phyloP scores from a whole-genome alignment of 2,888 invertebrate genomes.

The Drosophila pegasa region DNA sequence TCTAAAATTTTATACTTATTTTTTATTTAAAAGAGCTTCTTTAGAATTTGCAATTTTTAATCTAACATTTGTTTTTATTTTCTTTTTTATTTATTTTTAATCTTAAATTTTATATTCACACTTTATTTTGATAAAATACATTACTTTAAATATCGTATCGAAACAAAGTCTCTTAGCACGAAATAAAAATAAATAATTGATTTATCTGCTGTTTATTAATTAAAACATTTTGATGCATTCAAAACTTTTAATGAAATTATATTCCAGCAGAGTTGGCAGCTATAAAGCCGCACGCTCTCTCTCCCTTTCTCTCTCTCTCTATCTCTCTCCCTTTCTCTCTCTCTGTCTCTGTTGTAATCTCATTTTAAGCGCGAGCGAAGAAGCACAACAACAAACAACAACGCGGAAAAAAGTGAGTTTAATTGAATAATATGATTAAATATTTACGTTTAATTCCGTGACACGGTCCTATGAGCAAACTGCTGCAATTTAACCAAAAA shows the following conservation, averaged over 20 bases:
- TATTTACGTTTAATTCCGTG: slow-evolving; percentile 30
- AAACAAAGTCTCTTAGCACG: not conserved
- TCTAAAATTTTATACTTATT: too few species aligned
- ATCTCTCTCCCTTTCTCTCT: not conserved
- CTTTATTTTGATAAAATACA: not conserved
- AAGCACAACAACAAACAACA: not conserved
- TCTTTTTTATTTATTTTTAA: too few species aligned
- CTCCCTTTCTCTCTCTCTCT: not conserved
- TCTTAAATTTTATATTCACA: too few species aligned
- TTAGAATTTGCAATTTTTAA: too few species aligned
- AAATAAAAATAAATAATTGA: slow-evolving; percentile 13
- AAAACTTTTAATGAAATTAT: slow-evolving; percentile 22
- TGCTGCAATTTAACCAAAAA: slow-evolving; percentile 27
- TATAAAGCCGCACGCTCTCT: not conserved
- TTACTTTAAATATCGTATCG: not conserved
- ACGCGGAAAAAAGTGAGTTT: slow-evolving; percentile 15
- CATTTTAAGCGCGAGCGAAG: not conserved
- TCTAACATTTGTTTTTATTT: too few species aligned
- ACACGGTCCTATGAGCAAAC: slow-evolving; percentile 5
- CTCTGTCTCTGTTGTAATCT: not conserved
- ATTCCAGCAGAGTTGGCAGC: slow-evolving; percentile 1
- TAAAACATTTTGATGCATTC: slow-evolving; percentile 7
- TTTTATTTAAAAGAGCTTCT: too few species aligned
- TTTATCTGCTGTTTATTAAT: slow-evolving; percentile 19
- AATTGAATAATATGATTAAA: slow-evolving; percentile 46